Conservation (phyloP, 2,113 vertebrate genomes). For the Oryzias celebensis region DNA sequence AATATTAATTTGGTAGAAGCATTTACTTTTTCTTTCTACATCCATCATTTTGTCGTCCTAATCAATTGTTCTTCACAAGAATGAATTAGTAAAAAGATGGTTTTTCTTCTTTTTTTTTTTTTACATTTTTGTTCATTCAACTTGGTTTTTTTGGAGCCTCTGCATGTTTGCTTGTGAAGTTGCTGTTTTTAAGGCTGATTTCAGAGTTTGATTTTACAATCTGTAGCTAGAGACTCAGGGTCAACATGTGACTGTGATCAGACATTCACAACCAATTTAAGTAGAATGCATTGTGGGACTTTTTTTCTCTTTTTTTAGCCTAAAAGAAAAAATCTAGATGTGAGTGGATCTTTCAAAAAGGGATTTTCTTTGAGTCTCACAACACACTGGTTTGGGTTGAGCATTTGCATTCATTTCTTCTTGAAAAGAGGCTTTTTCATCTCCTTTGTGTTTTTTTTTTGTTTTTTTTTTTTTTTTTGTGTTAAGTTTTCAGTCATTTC, state of each 20-base stretch:
- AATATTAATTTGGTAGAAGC: too few species aligned
- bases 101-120: neutral
- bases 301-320: neutral
- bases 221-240: neutral
- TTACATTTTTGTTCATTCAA: neutral
- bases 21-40: too few species aligned
- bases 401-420: slow-evolving; percentile 6
- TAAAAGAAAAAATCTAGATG: neutral
- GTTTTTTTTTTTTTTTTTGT: slow-evolving; percentile 4
- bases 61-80: too few species aligned
- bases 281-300: neutral
- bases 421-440: slow-evolving; percentile 23
- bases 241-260: neutral
- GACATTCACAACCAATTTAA: neutral
- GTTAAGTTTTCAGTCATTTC: slow-evolving; percentile 32
- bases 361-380: neutral
- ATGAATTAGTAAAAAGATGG: too few species aligned
- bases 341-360: neutral
- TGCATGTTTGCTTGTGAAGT: neutral
- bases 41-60: too few species aligned
- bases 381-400: slow-evolving; percentile 7
- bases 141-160: too few species aligned
- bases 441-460: slow-evolving; percentile 4
- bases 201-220: neutral
- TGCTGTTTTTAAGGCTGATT: neutral